Evolutionary conservation across 2,888 invertebrate genomes (phyloP).

Genomic region (Dioctria rufipes): DNA sequence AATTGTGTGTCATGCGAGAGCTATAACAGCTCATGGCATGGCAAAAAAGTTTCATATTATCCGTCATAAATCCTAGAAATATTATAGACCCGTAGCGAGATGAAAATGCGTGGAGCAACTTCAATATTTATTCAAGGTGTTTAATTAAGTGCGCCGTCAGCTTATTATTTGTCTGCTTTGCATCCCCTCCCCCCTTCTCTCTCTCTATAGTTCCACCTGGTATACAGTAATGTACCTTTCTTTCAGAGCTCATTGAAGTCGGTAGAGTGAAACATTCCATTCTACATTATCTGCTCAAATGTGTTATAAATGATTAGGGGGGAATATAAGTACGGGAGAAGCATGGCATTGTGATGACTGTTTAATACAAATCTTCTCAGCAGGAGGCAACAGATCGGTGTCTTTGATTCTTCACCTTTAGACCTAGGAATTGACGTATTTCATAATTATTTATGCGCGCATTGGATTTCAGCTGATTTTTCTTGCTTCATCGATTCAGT

Average conservation of each 20-base stretch:
- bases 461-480: constrained; percentile 51
- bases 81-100: neutral
- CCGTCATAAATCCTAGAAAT: constrained; percentile 1
- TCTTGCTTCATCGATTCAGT: neutral
- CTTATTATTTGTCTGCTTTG: constrained; percentile 28
- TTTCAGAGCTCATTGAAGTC: neutral
- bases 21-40: constrained; percentile 33
- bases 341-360: constrained; percentile 56
- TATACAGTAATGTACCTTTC: no score
- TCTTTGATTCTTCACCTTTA: constrained; percentile 56
- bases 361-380: constrained; percentile 59
- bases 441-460: constrained; percentile 58
- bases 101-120: constrained; percentile 52
- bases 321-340: constrained; percentile 26
- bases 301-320: constrained; percentile 56
- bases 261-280: neutral
- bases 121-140: constrained; percentile 58
- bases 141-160: constrained; percentile 57
- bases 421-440: constrained; percentile 54
- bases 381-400: constrained; percentile 56
- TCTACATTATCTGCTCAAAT: neutral
- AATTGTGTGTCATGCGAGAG: constrained; percentile 33
- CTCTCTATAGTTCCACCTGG: neutral
- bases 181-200: constrained; percentile 27
- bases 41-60: constrained; percentile 6